Evolutionary conservation across 30 jellyfish, hydroid and myxozoan species (phyloP), one percentile per base, ranked within the genome.

Genomic region (Aurelia aurita): DNA sequence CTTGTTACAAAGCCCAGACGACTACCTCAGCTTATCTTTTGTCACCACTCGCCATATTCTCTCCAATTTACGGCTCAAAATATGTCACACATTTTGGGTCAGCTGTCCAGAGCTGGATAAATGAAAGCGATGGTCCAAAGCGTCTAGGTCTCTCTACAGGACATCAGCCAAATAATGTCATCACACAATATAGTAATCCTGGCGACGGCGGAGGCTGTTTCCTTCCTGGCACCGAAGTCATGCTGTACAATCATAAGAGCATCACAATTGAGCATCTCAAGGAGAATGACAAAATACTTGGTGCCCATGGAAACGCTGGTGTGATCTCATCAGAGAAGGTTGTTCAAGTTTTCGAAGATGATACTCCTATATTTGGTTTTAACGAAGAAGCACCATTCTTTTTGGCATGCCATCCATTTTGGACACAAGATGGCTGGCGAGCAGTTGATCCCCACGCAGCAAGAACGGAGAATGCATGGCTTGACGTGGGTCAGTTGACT

Each of bases 351-450:
- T 49, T 82, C 9, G 80, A 69, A 3, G 39, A 21, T 18, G 83
- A 43, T 10, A 68, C 92, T 9, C 59, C 80, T 6, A n/a, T 60
- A n/a, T 82, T 69, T 82, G 92, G 92, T 3, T 59, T 82, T 61
- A 82, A 82, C 39, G 86, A 27, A 14, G 74, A n/a, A 3, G 78
- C 57, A 34, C 86, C 86, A 5, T 82, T 82, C 71, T 82, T 82
- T 45, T 34, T 72, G 15, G 35, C 86, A 15, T 35, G 92, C 20
- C 92, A 70, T 73, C 92, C 92, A 58, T 82, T 82, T 69, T 82
- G 92, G 92, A 82, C 86, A 15, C 92, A 82, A 46, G 80, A 70
- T 82, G 92, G 92, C 45, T 82, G 92, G 92, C 28, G 92, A 28
- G 92, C 92, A 18, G 80, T 82, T 14, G 61, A 82, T 57, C 92